Base-by-base conservation (phyloP, 2,113 vertebrate species). In the Noturus placidus region DNA sequence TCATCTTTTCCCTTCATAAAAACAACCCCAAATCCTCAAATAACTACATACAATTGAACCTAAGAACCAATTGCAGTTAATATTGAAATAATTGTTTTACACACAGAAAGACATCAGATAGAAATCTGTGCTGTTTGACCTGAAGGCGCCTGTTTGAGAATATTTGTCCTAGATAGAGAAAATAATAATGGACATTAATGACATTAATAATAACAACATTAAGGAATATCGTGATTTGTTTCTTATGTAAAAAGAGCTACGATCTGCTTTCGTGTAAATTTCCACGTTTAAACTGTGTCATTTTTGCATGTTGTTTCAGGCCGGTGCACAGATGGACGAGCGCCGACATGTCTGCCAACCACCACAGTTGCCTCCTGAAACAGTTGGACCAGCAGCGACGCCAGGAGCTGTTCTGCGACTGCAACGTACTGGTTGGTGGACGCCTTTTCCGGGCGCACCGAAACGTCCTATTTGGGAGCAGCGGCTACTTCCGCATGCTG, bases 401-500 rank as follows among this genome's bases (percentile, higher is more conserved):
- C 80, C 97, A 97, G 82, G 98, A 98, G 82, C 94, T 99, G 0
- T 99, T 99, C 93, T 99, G 98, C 13, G 98, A 99, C 92, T 99
- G 97, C 95, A 97, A 90, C 13, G 96, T 99, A 86, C 90, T 98
- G 90, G 97, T 99, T 1, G 97, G 98, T 94, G 97, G 97, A 1
- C 96, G 97, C 91, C 96, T 98, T 91, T 99, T 99, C 92, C 96
- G 96, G 89, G 97, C 98, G 0, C 98, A 99, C 88, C 97, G 98
- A 33, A 99, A 99, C 84, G 96, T 99, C 38, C 87, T 99, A 30
- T 99, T 97, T 9, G 98, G 97, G 90, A 98, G 97, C 92, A 98
- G 98, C 0, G 98, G 98, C 89, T 99, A 99, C 92, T 99, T 99
- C 93, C 98, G 98, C 86, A 99, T 99, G 98, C 94, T 99, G 85